phyloP scores from a whole-genome alignment of 2,113 vertebrate genomes.

The Corvus cornix region DNA sequence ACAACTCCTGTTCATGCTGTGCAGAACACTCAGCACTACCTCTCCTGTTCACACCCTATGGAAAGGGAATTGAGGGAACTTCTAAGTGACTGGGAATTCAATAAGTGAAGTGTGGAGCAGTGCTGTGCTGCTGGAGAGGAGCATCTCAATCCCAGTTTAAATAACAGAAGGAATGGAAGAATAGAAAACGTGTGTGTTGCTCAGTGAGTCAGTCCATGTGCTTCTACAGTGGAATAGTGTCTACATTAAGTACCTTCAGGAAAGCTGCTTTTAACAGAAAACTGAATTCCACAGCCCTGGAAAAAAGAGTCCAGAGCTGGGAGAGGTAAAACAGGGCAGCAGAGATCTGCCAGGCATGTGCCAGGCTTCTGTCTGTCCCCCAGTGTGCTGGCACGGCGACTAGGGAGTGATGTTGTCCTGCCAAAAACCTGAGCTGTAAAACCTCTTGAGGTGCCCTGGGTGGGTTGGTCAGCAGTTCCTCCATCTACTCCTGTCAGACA shows the following conservation, averaged over 20 bases:
- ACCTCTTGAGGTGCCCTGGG: background rate
- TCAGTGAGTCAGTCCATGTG: background rate
- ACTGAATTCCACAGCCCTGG: background rate
- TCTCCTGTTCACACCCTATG: background rate
- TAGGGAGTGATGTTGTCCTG: background rate
- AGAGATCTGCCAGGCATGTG: background rate
- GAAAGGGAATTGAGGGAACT: background rate
- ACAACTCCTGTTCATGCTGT: background rate
- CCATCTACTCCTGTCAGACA: background rate
- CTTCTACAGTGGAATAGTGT: background rate
- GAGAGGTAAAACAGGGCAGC: background rate
- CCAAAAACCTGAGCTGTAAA: background rate
- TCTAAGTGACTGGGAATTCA: background rate
- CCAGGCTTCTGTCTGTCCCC: background rate
- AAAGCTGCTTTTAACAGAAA: background rate
- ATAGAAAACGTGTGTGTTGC: background rate
- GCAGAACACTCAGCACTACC: background rate
- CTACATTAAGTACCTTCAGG: background rate
- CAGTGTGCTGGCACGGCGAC: rapidly evolving
- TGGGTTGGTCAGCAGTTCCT: background rate
- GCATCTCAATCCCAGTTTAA: background rate
- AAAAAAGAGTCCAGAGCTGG: background rate
- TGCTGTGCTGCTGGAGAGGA: background rate
- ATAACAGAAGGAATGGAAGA: background rate
- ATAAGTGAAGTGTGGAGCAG: background rate